phyloP scores from a whole-genome alignment of 2,797 vertebrate genomes.

The Anguilla marmorata region DNA sequence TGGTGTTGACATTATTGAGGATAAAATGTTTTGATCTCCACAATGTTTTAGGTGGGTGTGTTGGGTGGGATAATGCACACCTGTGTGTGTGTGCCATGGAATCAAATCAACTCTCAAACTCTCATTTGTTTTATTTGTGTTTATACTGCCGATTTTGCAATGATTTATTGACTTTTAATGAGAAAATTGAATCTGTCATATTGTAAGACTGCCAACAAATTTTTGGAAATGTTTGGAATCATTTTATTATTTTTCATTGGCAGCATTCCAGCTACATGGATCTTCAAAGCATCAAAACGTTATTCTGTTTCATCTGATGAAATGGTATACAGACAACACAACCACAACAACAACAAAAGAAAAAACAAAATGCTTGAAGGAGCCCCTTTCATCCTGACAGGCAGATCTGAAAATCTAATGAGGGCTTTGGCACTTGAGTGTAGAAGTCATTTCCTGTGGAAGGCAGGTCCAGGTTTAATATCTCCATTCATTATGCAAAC shows the following conservation, averaged over 20 bases:
- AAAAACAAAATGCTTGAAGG: neutral
- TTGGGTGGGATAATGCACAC: neutral
- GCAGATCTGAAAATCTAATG: constrained; percentile 41
- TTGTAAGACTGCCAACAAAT: neutral
- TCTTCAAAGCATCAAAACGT: neutral
- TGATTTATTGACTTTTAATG: neutral
- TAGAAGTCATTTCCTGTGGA: constrained; percentile 41
- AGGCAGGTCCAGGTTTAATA: constrained; percentile 58
- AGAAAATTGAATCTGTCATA: neutral
- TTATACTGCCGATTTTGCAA: neutral
- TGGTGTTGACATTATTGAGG: neutral
- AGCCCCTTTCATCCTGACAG: neutral
- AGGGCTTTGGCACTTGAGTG: constrained; percentile 43
- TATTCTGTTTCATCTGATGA: neutral
- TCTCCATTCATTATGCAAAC: constrained; percentile 66
- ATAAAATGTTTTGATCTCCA: neutral
- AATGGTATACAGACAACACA: neutral
- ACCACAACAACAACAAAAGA: neutral
- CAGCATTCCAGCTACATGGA: neutral
- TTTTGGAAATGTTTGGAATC: neutral
- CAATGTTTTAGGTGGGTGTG: neutral
- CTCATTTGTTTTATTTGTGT: neutral
- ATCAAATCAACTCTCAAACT: neutral
- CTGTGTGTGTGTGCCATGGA: neutral
- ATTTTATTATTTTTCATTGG: neutral